phyloP scores from a whole-genome alignment of 2,113 vertebrate genomes.

The Vulpes ferrilata region DNA sequence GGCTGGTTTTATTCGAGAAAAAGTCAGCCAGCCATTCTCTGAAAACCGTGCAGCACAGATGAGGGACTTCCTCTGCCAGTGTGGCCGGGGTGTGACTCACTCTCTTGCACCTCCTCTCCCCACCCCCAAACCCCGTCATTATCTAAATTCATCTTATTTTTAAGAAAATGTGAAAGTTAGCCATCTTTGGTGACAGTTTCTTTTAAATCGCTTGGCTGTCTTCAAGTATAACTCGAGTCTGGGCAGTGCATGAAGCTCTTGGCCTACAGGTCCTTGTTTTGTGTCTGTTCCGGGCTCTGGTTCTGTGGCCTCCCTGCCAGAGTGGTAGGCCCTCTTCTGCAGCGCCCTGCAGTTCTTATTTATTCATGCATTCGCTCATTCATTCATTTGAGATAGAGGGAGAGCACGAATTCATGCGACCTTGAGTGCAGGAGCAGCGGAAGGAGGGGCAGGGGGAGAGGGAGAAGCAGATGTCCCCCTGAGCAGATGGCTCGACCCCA shows the following conservation, averaged over 20 bases:
- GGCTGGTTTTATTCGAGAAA: background rate
- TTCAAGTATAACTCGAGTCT: too few relatives aligned
- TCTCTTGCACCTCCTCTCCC: too few relatives aligned
- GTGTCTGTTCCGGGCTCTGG: background rate
- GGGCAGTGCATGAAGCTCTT: background rate
- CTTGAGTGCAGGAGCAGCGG: too few relatives aligned
- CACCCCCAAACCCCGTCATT: too few relatives aligned
- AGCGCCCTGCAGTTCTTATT: background rate
- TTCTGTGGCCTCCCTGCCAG: background rate
- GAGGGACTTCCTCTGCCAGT: background rate
- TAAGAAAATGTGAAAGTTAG: too few relatives aligned
- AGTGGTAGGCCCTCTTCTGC: accelerated
- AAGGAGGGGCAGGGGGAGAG: background rate
- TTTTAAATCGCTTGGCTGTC: too few relatives aligned
- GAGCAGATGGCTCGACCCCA: background rate
- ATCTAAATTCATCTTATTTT: too few relatives aligned
- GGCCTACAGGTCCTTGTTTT: background rate
- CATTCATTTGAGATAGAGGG: background rate
- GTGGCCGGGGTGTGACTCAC: background rate
- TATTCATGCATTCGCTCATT: background rate
- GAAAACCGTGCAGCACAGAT: background rate
- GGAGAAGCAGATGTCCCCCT: background rate
- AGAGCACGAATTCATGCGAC: background rate
- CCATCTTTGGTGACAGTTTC: too few relatives aligned
- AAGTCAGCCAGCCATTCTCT: background rate